Evolutionary conservation across 1,140 invertebrate species (phyloP).

Genomic region (Agraylea sexmaculata): DNA sequence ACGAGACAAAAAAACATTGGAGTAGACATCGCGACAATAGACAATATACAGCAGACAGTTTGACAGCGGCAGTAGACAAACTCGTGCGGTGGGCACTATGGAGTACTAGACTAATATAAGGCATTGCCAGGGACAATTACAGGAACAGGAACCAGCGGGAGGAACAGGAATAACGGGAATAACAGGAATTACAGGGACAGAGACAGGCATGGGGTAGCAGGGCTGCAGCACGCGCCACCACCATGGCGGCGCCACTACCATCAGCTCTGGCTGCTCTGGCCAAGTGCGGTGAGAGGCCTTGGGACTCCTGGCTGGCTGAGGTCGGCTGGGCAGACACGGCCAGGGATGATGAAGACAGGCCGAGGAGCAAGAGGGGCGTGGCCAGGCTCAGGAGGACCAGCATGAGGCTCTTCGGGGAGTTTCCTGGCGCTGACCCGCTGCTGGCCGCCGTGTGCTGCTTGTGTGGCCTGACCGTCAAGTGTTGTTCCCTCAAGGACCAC

Average conservation of each 20-base stretch:
- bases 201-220: too few relatives aligned
- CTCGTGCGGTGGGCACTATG: too few relatives aligned
- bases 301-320: slow-evolving; percentile 38
- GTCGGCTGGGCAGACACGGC: slow-evolving; percentile 35
- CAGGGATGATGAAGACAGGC: slow-evolving; percentile 31
- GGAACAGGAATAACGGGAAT: too few relatives aligned
- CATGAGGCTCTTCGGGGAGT: slow-evolving; percentile 50
- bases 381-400: slow-evolving; percentile 29
- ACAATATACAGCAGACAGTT: too few relatives aligned
- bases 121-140: too few relatives aligned
- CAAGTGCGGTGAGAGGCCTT: slow-evolving; percentile 39
- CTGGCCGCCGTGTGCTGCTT: slow-evolving; percentile 51
- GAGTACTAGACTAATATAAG: too few relatives aligned
- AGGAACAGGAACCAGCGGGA: too few relatives aligned
- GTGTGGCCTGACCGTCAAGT: slow-evolving; percentile 50
- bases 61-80: too few relatives aligned
- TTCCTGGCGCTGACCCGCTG: slow-evolving; percentile 49
- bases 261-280: slow-evolving; percentile 24
- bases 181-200: too few relatives aligned
- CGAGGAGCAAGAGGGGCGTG: slow-evolving; percentile 29
- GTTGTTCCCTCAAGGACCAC: slow-evolving; percentile 49
- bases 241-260: slow-evolving; percentile 1
- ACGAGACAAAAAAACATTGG: too few relatives aligned
- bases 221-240: slow-evolving; percentile 23
- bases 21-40: too few relatives aligned